These are phyloP conservation scores for Pantala flavescens DNA, from an alignment of 1,140 invertebrate genomes.

Conservation along the genomic window DNA sequence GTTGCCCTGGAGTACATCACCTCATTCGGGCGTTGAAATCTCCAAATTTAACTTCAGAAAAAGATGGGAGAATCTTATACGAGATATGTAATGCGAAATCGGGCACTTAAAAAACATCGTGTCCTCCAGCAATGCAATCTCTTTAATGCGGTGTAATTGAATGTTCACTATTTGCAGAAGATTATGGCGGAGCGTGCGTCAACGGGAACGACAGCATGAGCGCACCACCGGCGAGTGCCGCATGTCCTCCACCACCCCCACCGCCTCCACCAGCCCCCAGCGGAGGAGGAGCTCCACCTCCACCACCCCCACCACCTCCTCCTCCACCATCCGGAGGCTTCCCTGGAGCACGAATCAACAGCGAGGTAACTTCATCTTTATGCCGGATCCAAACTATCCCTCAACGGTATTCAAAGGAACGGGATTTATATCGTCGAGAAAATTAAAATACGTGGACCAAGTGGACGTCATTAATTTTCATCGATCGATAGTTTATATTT, in stretches of 20 bases:
- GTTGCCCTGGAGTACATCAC: no score
- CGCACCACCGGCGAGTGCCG: background rate
- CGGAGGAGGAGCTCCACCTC: slow-evolving; percentile 31
- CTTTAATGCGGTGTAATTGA: background rate
- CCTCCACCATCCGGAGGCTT: slow-evolving; percentile 27
- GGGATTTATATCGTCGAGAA: no score
- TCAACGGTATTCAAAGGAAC: no score
- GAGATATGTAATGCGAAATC: no score
- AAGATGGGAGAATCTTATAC: no score
- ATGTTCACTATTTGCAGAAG: background rate
- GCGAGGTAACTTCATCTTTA: slow-evolving; percentile 29
- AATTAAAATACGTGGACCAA: no score
- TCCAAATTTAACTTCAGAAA: no score
- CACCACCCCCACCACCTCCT: slow-evolving; percentile 35
- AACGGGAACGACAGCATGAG: background rate
- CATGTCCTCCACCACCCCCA: background rate
- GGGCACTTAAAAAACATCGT: no score
- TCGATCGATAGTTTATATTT: no score
- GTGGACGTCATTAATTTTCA: no score
- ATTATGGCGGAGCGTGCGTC: background rate
- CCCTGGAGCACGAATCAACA: slow-evolving; percentile 41
- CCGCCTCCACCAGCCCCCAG: background rate
- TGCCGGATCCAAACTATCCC: background rate
- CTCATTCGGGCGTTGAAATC: no score
- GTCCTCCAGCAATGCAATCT: no score